Conservation (phyloP, 2,113 vertebrate species). For the Lepidiolamprologus cunningtoni region DNA sequence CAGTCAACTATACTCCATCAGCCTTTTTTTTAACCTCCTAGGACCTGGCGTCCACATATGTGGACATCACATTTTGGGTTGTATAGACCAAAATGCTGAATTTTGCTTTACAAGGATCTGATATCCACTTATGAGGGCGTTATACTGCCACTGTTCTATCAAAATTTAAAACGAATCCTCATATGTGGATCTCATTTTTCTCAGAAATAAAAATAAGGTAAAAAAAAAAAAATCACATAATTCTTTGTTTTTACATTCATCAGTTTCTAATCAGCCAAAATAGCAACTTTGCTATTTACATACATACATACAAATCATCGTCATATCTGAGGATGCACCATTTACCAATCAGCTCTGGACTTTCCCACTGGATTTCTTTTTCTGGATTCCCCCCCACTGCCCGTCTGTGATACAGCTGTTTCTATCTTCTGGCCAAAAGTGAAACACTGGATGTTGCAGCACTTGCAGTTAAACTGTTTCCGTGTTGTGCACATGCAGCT, state of each 20-base stretch:
- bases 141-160: neutral
- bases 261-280: neutral
- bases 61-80: neutral
- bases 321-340: neutral
- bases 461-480: neutral
- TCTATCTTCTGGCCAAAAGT: neutral
- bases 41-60: neutral
- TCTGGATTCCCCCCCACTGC: neutral
- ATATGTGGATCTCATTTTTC: neutral
- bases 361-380: neutral
- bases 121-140: neutral
- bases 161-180: neutral
- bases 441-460: rapidly evolving
- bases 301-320: neutral
- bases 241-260: neutral
- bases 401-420: rapidly evolving
- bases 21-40: neutral
- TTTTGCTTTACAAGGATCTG: neutral
- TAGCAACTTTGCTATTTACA: neutral
- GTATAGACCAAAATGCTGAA: neutral
- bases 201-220: neutral
- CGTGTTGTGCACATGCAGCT: neutral
- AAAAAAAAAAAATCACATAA: rapidly evolving
- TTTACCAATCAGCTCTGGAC: neutral
- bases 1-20: neutral